These are phyloP conservation scores for Coenonympha arcania DNA, from an alignment of 2,888 invertebrate species.

Conservation along the genomic window DNA sequence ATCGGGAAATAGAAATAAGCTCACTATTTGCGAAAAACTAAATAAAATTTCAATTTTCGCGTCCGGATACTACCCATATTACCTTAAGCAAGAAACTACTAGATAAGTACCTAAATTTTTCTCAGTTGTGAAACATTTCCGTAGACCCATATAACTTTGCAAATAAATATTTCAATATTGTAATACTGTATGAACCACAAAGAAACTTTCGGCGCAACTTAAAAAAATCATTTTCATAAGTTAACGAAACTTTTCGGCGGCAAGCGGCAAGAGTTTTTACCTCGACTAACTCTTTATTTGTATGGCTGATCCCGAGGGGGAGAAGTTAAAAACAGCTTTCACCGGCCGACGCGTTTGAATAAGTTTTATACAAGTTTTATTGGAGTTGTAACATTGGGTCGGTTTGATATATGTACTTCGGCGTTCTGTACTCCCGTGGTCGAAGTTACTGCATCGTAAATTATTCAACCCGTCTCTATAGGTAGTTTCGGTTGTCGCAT, in stretches of 20 bases:
- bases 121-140: neutral
- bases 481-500: slow-evolving; percentile 49
- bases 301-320: slow-evolving; percentile 56
- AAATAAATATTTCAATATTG: slow-evolving; percentile 4
- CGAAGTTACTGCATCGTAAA: slow-evolving; percentile 68
- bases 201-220: slow-evolving; percentile 25
- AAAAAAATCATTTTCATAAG: slow-evolving; percentile 44
- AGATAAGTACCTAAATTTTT: neutral
- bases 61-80: no score
- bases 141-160: neutral
- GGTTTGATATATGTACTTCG: slow-evolving; percentile 61
- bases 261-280: slow-evolving; percentile 43
- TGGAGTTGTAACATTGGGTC: slow-evolving; percentile 54
- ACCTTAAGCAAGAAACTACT: no score
- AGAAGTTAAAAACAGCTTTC: slow-evolving; percentile 70
- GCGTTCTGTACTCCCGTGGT: slow-evolving; percentile 52
- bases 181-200: slow-evolving; percentile 5
- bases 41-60: no score
- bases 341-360: slow-evolving; percentile 52
- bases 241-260: slow-evolving; percentile 23
- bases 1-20: no score
- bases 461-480: slow-evolving; percentile 63
- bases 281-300: slow-evolving; percentile 67
- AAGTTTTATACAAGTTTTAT: slow-evolving; percentile 50
- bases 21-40: no score